A percentile compares a stretch with the other conserved stretches of the same genome.
Conservation (phyloP, 2,113 vertebrate species). For the Clupea harengus region DNA sequence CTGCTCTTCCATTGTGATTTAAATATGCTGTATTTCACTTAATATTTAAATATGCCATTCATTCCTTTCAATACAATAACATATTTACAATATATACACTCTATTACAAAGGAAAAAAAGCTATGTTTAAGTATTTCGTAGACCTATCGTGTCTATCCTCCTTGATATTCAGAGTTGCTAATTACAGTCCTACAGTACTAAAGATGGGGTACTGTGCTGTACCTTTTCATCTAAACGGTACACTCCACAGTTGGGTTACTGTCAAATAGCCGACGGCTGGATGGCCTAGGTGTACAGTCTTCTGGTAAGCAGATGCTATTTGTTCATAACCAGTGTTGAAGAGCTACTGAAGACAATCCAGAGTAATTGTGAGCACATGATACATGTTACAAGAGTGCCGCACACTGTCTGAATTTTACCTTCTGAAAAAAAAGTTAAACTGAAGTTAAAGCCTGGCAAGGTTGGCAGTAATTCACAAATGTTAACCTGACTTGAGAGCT, state of each 20-base stretch:
- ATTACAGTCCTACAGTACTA: not conserved
- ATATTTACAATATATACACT: constrained; percentile 38
- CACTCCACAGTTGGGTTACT: not conserved
- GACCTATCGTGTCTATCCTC: not conserved
- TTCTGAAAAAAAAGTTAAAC: not conserved
- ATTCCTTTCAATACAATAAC: constrained; percentile 10
- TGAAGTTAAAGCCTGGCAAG: constrained; percentile 75
- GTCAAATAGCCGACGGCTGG: not conserved
- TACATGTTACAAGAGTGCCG: not conserved
- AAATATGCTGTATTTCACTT: constrained; percentile 16
- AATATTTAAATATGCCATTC: constrained; percentile 12
- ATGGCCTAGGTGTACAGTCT: not conserved
- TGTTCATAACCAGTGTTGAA: too few relatives aligned
- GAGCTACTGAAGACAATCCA: constrained; percentile 3
- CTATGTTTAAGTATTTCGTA: not conserved
- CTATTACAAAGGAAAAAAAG: constrained; percentile 27
- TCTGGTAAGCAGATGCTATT: not conserved
- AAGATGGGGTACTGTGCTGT: not conserved
- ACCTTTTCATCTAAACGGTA: not conserved
- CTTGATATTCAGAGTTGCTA: not conserved
- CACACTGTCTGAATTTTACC: not conserved
- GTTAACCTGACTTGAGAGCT: constrained; percentile 79
- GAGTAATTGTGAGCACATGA: not conserved
- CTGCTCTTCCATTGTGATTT: not conserved
- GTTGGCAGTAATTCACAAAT: constrained; percentile 85